phyloP scores from a whole-genome alignment of 2,113 vertebrate species.

The Megaleporinus macrocephalus region DNA sequence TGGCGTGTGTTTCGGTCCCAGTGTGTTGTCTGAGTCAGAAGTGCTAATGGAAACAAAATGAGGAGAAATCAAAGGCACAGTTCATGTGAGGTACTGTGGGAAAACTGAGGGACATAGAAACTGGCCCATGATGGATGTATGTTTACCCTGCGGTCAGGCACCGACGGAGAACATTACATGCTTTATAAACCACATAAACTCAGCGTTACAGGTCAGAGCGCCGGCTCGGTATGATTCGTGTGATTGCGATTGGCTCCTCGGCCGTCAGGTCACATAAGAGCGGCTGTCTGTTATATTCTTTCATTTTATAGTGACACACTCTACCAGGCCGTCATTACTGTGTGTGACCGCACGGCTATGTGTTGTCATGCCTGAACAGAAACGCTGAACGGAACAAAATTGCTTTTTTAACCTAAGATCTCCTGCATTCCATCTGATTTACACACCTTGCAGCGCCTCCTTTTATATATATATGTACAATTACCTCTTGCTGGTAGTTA shows the following conservation, averaged over 20 bases:
- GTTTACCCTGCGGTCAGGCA: slow-evolving; percentile 19
- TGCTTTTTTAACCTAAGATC: not conserved
- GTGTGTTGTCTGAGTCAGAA: no score
- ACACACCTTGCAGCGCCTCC: not conserved
- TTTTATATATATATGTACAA: not conserved
- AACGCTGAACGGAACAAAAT: not conserved
- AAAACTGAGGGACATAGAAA: slow-evolving; percentile 7
- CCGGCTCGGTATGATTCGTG: not conserved
- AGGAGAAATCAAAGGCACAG: not conserved
- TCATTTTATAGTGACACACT: not conserved
- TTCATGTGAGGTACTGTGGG: slow-evolving; percentile 12
- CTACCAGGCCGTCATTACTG: not conserved
- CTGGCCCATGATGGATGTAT: slow-evolving; percentile 1
- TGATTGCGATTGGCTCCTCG: not conserved
- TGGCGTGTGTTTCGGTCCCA: no score
- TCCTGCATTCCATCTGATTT: not conserved
- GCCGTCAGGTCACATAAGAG: slow-evolving; percentile 8
- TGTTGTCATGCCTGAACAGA: not conserved
- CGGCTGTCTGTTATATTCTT: not conserved
- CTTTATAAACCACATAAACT: slow-evolving; percentile 13
- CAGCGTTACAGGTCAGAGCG: slow-evolving; percentile 11
- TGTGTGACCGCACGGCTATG: not conserved
- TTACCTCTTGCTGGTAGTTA: not conserved
- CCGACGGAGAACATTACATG: slow-evolving; percentile 33
- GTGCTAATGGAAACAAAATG: not conserved